Percentiles rank a stretch among this genome's conserved stretches.
phyloP scores from a whole-genome alignment of 2,113 vertebrate species.

The Sinocyclocheilus anshuiensis region DNA sequence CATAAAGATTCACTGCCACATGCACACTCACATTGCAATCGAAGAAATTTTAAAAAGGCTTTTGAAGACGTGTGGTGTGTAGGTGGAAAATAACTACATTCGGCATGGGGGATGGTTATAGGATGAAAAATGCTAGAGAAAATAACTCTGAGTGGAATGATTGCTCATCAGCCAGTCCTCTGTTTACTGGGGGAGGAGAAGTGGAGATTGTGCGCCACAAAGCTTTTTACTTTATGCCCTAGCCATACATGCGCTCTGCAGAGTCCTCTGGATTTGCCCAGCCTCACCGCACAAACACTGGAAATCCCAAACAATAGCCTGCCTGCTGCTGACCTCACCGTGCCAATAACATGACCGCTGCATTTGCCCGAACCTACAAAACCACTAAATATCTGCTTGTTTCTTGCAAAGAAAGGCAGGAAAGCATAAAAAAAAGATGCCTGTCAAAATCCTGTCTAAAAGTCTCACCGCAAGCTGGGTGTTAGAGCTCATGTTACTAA shows the following conservation, averaged over 20 bases:
- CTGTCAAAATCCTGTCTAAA: slow-evolving; percentile 2
- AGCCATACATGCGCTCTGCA: not conserved
- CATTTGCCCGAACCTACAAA: not conserved
- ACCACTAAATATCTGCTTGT: not conserved
- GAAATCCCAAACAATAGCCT: not conserved
- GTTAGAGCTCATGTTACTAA: slow-evolving; percentile 3
- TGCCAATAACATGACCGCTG: slow-evolving; percentile 1
- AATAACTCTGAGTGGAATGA: slow-evolving; percentile 41
- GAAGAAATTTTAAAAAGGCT: slow-evolving; percentile 7
- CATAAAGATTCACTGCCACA: not conserved
- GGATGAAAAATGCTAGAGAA: slow-evolving; percentile 20
- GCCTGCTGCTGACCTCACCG: not conserved
- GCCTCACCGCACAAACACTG: not conserved
- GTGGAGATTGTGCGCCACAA: not conserved
- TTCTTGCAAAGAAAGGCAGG: not conserved
- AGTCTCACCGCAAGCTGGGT: not conserved
- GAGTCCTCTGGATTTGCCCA: slow-evolving; percentile 12
- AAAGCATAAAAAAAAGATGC: not conserved
- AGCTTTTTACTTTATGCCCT: slow-evolving; percentile 7
- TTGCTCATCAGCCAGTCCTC: slow-evolving; percentile 32
- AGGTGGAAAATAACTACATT: slow-evolving; percentile 35
- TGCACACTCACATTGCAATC: not conserved
- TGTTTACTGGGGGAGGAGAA: slow-evolving; percentile 32
- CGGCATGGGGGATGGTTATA: slow-evolving; percentile 7
- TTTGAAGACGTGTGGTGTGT: slow-evolving; percentile 25